Conservation (phyloP, 2,888 invertebrate genomes). For the Drosophila formosana region DNA sequence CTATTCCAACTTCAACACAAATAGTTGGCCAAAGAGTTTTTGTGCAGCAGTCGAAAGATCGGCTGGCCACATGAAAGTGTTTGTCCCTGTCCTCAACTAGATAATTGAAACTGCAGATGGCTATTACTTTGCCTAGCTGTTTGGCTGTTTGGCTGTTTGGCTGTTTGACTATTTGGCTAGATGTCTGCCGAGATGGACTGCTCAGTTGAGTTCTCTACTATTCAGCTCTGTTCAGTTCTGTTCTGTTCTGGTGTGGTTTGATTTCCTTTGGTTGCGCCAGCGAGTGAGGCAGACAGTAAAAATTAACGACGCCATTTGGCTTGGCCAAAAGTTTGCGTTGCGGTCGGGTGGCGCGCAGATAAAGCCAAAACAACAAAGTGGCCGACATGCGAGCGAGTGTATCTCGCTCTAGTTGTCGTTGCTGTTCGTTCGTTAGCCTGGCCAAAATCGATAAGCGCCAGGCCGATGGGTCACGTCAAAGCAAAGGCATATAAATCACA, state of each 20-base stretch:
- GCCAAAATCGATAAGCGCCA: slow-evolving; percentile 64
- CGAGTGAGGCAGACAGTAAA: slow-evolving; percentile 57
- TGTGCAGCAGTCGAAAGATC: slow-evolving; percentile 9
- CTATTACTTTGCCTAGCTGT: slow-evolving; percentile 25
- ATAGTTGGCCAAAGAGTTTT: slow-evolving; percentile 23
- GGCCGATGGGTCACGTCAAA: slow-evolving; percentile 66
- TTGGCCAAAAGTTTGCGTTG: slow-evolving; percentile 67
- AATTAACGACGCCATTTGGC: slow-evolving; percentile 74
- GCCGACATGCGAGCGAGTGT: slow-evolving; percentile 47
- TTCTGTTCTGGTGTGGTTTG: slow-evolving; percentile 10
- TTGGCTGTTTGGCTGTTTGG: too few species aligned
- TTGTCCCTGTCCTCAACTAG: slow-evolving; percentile 31
- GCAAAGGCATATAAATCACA: slow-evolving; percentile 75
- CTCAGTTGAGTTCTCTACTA: neutral
- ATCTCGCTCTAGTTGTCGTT: neutral
- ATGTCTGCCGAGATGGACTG: slow-evolving; percentile 1
- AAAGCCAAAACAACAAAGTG: slow-evolving; percentile 64
- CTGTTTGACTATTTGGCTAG: slow-evolving; percentile 26
- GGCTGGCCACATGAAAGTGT: slow-evolving; percentile 65
- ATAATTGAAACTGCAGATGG: slow-evolving; percentile 66
- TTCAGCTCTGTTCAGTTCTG: neutral
- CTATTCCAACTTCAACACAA: slow-evolving; percentile 39
- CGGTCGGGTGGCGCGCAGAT: slow-evolving; percentile 55
- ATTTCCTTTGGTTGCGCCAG: neutral
- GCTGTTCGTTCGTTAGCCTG: slow-evolving; percentile 32